phyloP scores from a whole-genome alignment of 1,140 invertebrate species.

The Drosophila nikananu region DNA sequence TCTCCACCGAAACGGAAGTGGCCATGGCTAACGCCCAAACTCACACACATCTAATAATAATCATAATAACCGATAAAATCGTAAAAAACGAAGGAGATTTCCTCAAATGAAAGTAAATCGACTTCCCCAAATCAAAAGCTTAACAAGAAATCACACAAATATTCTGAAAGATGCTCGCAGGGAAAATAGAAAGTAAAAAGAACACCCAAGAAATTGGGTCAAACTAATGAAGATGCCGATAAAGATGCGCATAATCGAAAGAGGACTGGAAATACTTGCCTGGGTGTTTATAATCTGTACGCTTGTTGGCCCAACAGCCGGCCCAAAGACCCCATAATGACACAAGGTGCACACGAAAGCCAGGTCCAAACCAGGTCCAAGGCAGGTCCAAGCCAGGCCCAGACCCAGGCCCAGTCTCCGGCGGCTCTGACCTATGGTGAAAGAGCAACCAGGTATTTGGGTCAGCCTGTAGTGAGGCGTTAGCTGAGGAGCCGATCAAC shows the following conservation, averaged over 20 bases:
- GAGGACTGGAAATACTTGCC: constrained; percentile 55
- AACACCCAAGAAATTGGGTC: constrained; percentile 65
- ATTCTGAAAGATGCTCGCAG: constrained; percentile 61
- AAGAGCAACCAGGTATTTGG: constrained; percentile 69
- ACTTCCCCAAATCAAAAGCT: constrained; percentile 37
- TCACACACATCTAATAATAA: constrained; percentile 13
- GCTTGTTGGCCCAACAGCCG: constrained; percentile 69
- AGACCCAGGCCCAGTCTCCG: constrained; percentile 12
- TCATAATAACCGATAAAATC: constrained; percentile 23
- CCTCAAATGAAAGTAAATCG: constrained; percentile 75
- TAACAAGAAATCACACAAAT: constrained; percentile 28
- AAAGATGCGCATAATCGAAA: constrained; percentile 72
- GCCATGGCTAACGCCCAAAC: constrained; percentile 15
- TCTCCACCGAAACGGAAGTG: constrained; percentile 43
- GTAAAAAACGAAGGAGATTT: constrained; percentile 32
- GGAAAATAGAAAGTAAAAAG: constrained; percentile 81
- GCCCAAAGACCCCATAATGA: constrained; percentile 42
- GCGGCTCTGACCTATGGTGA: constrained; percentile 48
- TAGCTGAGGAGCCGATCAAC: constrained; percentile 26
- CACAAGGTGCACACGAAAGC: constrained; percentile 73
- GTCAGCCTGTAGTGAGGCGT: constrained; percentile 55
- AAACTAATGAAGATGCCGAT: constrained; percentile 78
- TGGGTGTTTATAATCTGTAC: constrained; percentile 65
- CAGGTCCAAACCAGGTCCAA: constrained; percentile 15
- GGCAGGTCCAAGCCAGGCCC: constrained; percentile 11